phyloP scores from a whole-genome alignment of 2,797 vertebrate species.

The Linurgus olivaceus region DNA sequence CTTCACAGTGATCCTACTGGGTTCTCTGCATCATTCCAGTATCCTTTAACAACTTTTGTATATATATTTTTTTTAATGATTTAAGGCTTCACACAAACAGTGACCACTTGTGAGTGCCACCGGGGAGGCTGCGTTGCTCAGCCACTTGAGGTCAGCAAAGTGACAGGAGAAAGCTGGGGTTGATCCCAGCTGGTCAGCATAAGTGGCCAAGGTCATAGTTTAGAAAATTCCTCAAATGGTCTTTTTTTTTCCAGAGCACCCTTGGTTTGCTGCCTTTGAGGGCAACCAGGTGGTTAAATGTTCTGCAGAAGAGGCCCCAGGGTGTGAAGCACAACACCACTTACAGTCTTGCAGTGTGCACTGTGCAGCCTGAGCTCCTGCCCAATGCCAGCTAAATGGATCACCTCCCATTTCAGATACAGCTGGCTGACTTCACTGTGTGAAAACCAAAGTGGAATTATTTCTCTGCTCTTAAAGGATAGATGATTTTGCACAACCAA shows the following conservation, averaged over 20 bases:
- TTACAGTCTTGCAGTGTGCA: background rate
- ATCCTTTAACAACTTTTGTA: background rate
- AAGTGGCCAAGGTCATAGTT: background rate
- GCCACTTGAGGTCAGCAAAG: constrained; percentile 54
- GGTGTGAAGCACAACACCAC: background rate
- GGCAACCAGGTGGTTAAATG: background rate
- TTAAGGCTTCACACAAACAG: background rate
- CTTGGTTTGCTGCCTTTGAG: background rate
- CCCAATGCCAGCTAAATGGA: background rate
- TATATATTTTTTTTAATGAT: background rate
- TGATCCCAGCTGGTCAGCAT: background rate
- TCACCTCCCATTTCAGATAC: background rate
- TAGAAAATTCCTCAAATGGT: background rate
- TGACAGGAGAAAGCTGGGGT: background rate
- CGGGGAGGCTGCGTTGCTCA: background rate
- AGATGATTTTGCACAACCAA: background rate
- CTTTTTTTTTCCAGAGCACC: background rate
- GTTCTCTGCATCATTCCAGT: background rate
- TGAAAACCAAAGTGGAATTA: background rate
- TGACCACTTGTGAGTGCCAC: background rate
- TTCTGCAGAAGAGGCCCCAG: background rate
- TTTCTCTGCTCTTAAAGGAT: background rate
- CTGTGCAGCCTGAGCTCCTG: background rate
- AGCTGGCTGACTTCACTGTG: background rate
- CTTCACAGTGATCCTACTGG: background rate